A percentile compares a stretch with the other conserved stretches of the same genome.
These are phyloP conservation scores for Strigops habroptila DNA, from an alignment of 2,113 vertebrate species.

Conservation along the genomic window DNA sequence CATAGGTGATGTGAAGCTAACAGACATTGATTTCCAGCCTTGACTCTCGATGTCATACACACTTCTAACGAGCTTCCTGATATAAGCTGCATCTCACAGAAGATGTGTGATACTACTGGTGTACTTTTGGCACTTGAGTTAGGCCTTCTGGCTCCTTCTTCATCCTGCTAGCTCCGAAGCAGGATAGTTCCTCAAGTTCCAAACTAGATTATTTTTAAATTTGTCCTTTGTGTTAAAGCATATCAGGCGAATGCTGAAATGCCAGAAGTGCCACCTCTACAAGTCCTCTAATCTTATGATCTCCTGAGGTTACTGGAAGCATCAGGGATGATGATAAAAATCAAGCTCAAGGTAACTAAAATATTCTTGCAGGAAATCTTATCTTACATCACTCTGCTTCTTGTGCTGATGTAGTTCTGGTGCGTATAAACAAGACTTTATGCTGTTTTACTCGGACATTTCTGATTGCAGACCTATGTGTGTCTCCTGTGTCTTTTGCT, in stretches of 20 bases:
- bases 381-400: accelerated
- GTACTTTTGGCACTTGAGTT: not conserved
- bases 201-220: not conserved
- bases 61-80: not conserved
- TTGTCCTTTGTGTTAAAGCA: not conserved
- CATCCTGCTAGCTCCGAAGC: not conserved
- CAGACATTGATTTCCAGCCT: not conserved
- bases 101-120: not conserved
- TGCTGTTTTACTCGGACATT: not conserved
- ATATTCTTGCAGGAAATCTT: not conserved
- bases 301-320: not conserved
- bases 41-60: not conserved
- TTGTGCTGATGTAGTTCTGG: not conserved
- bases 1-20: not conserved
- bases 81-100: not conserved
- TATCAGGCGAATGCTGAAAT: not conserved
- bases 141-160: not conserved
- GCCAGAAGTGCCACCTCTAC: not conserved
- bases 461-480: not conserved
- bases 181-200: slow-evolving; percentile 8
- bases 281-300: not conserved
- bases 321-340: not conserved
- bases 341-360: not conserved
- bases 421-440: not conserved
- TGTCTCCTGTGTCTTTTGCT: not conserved